Percentiles rank a stretch among this genome's conserved stretches.
These are phyloP conservation scores for Petrolisthes manimaculis DNA, from an alignment of 2,888 invertebrate species.

Conservation along the genomic window DNA sequence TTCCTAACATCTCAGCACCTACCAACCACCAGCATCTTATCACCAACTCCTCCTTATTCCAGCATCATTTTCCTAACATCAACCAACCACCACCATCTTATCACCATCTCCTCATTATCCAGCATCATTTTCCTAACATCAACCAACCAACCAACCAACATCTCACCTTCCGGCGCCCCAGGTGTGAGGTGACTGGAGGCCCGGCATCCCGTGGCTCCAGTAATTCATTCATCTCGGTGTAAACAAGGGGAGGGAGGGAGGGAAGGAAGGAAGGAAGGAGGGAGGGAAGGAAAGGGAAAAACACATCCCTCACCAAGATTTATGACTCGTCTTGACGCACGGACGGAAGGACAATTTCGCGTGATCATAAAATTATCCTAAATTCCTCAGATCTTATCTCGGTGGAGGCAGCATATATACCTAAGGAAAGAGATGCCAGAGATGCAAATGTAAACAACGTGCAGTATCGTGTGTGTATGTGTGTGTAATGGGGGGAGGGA, in stretches of 20 bases:
- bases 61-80: too few relatives aligned
- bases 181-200: too few relatives aligned
- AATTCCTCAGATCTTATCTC: constrained; percentile 24
- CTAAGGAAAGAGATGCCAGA: neutral
- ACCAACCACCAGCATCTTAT: too few relatives aligned
- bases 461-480: neutral
- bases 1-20: too few relatives aligned
- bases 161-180: neutral
- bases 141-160: neutral
- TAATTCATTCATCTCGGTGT: constrained; percentile 53
- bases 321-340: constrained; percentile 33
- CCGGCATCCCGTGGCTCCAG: constrained; percentile 32
- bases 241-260: constrained; percentile 42
- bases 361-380: constrained; percentile 35
- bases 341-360: constrained; percentile 40
- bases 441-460: neutral
- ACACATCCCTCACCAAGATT: constrained; percentile 44
- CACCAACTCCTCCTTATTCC: too few relatives aligned
- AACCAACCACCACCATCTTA: neutral
- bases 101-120: neutral
- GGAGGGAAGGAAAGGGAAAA: constrained; percentile 12
- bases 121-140: neutral
- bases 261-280: neutral
- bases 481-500: neutral
- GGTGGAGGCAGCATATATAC: neutral